Evolutionary conservation across 1,140 invertebrate species (phyloP), one percentile per base, ranked within the genome.

Genomic region (Oscheius sp.): DNA sequence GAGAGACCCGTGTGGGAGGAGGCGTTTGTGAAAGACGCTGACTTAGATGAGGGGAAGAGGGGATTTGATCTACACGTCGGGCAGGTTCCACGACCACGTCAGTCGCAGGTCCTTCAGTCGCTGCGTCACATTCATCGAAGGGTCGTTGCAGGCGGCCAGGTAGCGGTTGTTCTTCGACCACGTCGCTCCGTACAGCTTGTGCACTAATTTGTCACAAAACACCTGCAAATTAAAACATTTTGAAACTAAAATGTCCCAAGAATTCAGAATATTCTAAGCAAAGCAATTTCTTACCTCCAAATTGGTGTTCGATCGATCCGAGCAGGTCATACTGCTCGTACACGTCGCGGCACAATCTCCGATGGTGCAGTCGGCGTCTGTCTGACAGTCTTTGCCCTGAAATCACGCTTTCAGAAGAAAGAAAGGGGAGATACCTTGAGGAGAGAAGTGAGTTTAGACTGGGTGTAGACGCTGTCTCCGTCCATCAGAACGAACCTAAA

Each of bases 91-190:
- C 15, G 79, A 72, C 82, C 82, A 83, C 13, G 78, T 75, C 10
- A 84, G 61, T 26, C 83, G 65, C 26, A 83, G 73, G 36, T 84
- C 80, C 26, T 74, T 74, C 10, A 83, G 74, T n/a, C 82, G 55
- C 55, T 80, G 69, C 0, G 81, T 76, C 20, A 71, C 38, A 67
- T 84, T 83, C 32, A 67, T 49, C 3, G 77, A 59, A 28, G 66
- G 49, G 38, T 80, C 79, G 61, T 82, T 82, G 20, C 82, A 83
- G 1, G 82, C 82, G 15, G 80, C 68, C 58, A 83, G 69, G 62
- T 84, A 83, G 26, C 72, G 75, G 68, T 83, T 83, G 18, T 76
- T 76, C 71, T 84, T 84, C 15, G 81, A 78, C 83, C 83, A 83
- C 36, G 75, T 82, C 15, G 70, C 74, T 26, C 83, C 82, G 59